These are phyloP conservation scores for Phataginus tetradactyla DNA, from an alignment of 2,797 vertebrate species.

Conservation along the genomic window DNA sequence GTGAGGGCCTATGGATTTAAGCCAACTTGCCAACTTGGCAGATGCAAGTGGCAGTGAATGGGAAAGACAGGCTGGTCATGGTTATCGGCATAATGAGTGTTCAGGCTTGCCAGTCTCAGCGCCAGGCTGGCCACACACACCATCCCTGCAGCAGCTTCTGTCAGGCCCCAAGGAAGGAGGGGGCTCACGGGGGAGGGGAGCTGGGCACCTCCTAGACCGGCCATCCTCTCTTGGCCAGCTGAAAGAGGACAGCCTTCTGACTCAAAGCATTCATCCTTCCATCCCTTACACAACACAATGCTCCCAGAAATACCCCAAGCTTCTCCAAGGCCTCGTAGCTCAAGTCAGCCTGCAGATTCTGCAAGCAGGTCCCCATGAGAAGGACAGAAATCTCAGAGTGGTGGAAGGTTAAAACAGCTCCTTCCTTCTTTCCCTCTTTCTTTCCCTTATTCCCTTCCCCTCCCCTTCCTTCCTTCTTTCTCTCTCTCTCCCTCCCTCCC, in stretches of 20 bases:
- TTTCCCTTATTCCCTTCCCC: neutral
- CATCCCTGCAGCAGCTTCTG: neutral
- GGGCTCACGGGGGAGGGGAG: neutral
- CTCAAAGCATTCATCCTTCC: too few species aligned
- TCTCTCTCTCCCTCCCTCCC: fast-evolving
- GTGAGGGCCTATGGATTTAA: neutral
- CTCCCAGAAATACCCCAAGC: neutral
- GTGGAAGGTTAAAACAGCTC: neutral
- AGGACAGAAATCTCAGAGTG: neutral
- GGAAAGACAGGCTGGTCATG: neutral
- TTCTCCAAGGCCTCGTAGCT: neutral
- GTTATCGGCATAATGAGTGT: neutral
- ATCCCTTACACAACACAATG: too few species aligned
- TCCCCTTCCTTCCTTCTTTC: neutral
- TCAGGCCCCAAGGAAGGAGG: neutral
- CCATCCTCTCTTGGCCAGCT: neutral
- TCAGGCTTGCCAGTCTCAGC: neutral
- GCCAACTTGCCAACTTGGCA: neutral
- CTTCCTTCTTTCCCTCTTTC: neutral
- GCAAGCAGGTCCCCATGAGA: neutral
- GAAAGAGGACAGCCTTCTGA: neutral
- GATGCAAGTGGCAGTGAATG: neutral
- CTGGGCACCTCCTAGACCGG: too few species aligned
- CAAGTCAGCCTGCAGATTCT: neutral
- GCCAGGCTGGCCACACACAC: neutral